Percentiles rank a stretch among this genome's conserved stretches.
Conservation (phyloP, 2,888 invertebrate genomes). For the Encarsia formosa region DNA sequence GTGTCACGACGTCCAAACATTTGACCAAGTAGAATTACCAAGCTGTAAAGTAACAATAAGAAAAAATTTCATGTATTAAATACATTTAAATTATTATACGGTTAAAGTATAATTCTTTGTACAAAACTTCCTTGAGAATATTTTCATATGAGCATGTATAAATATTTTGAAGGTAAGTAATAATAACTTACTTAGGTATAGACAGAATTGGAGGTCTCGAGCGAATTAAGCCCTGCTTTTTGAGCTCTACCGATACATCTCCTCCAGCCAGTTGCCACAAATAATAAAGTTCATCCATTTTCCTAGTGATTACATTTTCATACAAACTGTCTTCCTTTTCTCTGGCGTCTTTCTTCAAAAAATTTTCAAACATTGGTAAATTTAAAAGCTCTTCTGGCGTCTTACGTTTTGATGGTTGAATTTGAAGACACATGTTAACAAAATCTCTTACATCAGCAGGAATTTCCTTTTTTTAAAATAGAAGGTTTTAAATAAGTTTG, state of each 20-base stretch:
- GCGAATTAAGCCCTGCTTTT: constrained; percentile 85
- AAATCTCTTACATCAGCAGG: constrained; percentile 60
- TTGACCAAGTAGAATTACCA: constrained; percentile 78
- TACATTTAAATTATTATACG: constrained; percentile 7
- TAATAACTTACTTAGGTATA: constrained; percentile 64
- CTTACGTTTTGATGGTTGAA: constrained; percentile 62
- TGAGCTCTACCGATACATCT: constrained; percentile 84
- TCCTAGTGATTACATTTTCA: constrained; percentile 51
- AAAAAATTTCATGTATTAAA: background rate
- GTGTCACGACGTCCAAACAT: constrained; percentile 75
- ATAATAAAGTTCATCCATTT: constrained; percentile 81
- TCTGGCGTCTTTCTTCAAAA: constrained; percentile 35
- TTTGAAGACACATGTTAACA: constrained; percentile 69
- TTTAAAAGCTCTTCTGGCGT: constrained; percentile 60
- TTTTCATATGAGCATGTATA: no score
- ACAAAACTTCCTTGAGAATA: no score
- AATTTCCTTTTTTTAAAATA: constrained; percentile 51
- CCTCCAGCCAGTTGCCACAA: constrained; percentile 96
- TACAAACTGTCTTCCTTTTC: constrained; percentile 48
- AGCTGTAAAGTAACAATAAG: constrained; percentile 61
- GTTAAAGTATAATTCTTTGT: constrained; percentile 18
- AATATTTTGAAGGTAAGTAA: constrained; percentile 7
- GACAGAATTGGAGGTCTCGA: constrained; percentile 79
- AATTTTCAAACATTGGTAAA: constrained; percentile 55
- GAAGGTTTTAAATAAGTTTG: constrained; percentile 8